phyloP scores from a whole-genome alignment of 2,888 invertebrate species.

The Coelinius sp. region DNA sequence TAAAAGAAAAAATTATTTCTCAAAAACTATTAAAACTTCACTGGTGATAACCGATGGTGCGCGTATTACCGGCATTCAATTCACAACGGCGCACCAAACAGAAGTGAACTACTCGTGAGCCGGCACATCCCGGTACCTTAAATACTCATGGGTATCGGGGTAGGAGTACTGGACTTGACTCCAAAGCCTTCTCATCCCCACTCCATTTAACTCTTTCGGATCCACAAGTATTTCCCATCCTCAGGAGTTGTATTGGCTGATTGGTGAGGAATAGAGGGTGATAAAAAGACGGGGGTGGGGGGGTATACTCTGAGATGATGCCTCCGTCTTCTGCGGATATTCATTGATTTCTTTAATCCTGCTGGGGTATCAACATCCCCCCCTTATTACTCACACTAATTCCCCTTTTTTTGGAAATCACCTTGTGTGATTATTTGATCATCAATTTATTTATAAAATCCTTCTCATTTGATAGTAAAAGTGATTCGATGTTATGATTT shows the following conservation, averaged over 20 bases:
- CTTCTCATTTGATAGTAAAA: background rate
- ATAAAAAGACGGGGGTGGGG: constrained; percentile 22
- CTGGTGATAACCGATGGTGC: background rate
- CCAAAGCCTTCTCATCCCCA: constrained; percentile 33
- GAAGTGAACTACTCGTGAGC: constrained; percentile 77
- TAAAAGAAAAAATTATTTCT: constrained; percentile 13
- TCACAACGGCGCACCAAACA: constrained; percentile 71
- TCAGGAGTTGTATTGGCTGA: constrained; percentile 41
- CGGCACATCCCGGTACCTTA: constrained; percentile 75
- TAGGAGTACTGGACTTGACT: constrained; percentile 50
- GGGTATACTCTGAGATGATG: background rate
- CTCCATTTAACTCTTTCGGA: constrained; percentile 27
- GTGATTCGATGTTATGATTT: too few species aligned
- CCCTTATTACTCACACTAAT: background rate
- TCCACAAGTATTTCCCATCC: constrained; percentile 41
- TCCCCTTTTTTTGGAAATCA: background rate
- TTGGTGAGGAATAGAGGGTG: constrained; percentile 40
- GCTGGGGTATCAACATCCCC: background rate
- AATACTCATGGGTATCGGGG: constrained; percentile 75
- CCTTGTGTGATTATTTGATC: background rate
- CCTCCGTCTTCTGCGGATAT: background rate
- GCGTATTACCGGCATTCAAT: constrained; percentile 43
- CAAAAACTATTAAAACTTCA: constrained; percentile 35
- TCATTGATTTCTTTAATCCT: background rate
- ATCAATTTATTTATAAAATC: background rate